Percentiles rank a stretch among this genome's conserved stretches.
Conservation (phyloP, 2,797 vertebrate species). For the Chelonia mydas region DNA sequence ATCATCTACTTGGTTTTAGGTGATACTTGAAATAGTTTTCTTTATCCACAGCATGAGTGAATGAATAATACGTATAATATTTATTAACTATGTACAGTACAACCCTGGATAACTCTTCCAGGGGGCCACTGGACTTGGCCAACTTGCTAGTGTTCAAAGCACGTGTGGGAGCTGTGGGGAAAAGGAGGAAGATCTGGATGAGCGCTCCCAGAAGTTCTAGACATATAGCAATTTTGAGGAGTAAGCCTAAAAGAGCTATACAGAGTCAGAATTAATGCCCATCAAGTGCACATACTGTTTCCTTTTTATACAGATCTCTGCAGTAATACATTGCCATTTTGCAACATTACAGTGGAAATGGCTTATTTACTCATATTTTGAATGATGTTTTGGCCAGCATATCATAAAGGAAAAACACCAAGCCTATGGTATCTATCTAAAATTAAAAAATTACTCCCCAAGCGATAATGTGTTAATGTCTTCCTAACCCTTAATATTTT, state of each 20-base stretch:
- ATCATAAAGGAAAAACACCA: constrained; percentile 17
- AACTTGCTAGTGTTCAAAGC: not conserved
- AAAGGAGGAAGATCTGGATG: not conserved
- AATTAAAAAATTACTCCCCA: constrained; percentile 33
- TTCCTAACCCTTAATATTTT: constrained; percentile 47
- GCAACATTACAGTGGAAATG: constrained; percentile 34
- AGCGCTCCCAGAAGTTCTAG: not conserved
- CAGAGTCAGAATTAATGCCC: not conserved
- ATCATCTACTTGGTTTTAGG: not conserved
- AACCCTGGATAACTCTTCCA: not conserved
- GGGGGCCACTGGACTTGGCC: not conserved
- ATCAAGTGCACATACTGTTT: not conserved
- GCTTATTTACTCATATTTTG: constrained; percentile 45
- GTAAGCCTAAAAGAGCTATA: not conserved
- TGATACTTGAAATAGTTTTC: not conserved
- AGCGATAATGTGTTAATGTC: constrained; percentile 33
- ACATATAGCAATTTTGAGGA: not conserved
- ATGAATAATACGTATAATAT: too few species aligned
- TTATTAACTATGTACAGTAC: not conserved
- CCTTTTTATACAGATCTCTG: not conserved
- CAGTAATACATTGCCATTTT: not conserved
- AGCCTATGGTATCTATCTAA: not conserved
- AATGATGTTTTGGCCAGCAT: constrained; percentile 25
- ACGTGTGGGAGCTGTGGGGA: not conserved
- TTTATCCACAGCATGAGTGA: too few species aligned